Percentiles rank a stretch among this genome's conserved stretches.
Evolutionary conservation across 2,113 vertebrate genomes (phyloP).

Genomic region (Zosterops lateralis): DNA sequence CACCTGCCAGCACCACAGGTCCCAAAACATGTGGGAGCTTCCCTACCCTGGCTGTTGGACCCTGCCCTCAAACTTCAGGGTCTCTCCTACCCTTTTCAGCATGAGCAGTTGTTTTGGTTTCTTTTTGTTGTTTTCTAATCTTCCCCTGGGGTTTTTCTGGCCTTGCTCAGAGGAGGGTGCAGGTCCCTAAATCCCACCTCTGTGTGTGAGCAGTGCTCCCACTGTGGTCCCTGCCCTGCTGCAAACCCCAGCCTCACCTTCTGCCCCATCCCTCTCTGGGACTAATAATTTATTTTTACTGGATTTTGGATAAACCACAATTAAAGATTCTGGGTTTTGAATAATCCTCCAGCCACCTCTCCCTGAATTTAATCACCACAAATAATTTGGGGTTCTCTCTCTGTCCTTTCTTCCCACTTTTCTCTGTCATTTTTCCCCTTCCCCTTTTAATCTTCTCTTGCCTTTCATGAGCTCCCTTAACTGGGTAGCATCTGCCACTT

Average conservation of each 20-base stretch:
- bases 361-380: neutral
- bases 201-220: neutral
- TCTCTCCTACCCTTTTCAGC: neutral
- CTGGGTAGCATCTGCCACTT: constrained; percentile 52
- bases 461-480: neutral
- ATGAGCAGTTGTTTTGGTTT: rapidly evolving
- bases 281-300: constrained; percentile 1
- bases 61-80: neutral
- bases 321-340: neutral
- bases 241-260: neutral
- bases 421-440: neutral
- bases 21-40: rapidly evolving
- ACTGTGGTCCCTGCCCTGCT: neutral
- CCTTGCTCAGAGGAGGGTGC: neutral
- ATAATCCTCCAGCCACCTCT: neutral
- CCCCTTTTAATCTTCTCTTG: neutral
- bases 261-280: neutral
- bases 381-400: neutral
- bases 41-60: neutral
- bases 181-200: rapidly evolving
- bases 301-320: neutral
- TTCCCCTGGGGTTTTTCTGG: neutral
- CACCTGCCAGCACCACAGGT: neutral
- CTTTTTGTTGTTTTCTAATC: neutral
- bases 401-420: neutral